phyloP scores from a whole-genome alignment of 2,113 vertebrate species.

The Ictalurus furcatus region DNA sequence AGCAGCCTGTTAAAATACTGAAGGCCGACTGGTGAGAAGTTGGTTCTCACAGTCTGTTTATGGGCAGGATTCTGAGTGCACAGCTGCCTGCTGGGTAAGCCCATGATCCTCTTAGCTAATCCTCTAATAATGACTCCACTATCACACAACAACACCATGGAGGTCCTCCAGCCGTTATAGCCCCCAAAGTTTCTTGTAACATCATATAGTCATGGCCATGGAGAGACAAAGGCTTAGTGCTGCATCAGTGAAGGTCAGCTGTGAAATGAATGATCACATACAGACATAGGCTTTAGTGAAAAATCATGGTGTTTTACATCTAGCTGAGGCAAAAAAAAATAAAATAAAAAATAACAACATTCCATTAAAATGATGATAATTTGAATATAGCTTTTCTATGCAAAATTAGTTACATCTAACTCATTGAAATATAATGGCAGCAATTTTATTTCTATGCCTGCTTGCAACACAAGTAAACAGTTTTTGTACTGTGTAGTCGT shows the following conservation, averaged over 20 bases:
- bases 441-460: neutral
- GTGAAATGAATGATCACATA: neutral
- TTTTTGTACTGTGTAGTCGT: neutral
- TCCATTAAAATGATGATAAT: neutral
- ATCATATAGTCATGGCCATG: constrained; percentile 23
- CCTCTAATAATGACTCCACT: constrained; percentile 52
- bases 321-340: neutral
- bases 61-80: constrained; percentile 32
- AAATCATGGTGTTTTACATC: neutral
- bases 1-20: constrained; percentile 29
- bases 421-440: neutral
- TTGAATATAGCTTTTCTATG: neutral
- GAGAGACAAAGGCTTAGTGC: neutral
- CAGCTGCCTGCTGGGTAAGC: constrained; percentile 55
- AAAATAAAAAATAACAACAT: too few relatives aligned
- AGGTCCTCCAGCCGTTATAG: constrained; percentile 33
- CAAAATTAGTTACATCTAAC: neutral
- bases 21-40: constrained; percentile 29
- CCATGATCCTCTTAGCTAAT: constrained; percentile 53
- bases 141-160: constrained; percentile 40
- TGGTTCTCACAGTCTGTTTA: constrained; percentile 49
- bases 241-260: constrained; percentile 9
- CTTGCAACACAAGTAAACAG: neutral
- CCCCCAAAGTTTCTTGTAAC: constrained; percentile 7
- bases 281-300: neutral